Percentiles rank a stretch among this genome's conserved stretches.
Evolutionary conservation across 1,140 invertebrate genomes (phyloP).

Genomic region (Caenorhabditis inopinata): DNA sequence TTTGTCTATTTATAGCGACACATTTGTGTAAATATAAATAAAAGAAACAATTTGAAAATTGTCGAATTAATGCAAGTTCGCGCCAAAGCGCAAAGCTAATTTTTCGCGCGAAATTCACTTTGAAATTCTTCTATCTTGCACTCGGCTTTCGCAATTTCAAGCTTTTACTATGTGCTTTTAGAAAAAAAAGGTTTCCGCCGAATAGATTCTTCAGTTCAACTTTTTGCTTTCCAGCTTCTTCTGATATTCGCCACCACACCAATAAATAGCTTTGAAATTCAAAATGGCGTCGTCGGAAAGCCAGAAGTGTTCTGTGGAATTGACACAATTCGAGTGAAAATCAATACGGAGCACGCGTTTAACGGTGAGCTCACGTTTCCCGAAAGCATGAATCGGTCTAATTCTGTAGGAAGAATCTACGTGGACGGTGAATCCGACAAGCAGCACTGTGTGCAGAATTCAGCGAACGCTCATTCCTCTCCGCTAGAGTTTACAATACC

Average conservation of each 20-base stretch:
- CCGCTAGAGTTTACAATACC: conserved; percentile 52
- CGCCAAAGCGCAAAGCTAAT: no score
- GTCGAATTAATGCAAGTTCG: no score
- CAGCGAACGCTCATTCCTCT: conserved; percentile 29
- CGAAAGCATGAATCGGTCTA: background rate
- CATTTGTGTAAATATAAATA: no score
- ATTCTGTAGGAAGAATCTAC: conserved; percentile 52
- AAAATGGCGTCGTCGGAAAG: conserved; percentile 49
- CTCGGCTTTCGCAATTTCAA: no score
- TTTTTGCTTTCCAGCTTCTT: no score
- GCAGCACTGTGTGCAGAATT: conserved; percentile 55
- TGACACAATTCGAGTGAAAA: conserved; percentile 42
- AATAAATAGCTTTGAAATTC: conserved; percentile 34
- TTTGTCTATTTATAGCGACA: no score
- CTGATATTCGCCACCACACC: background rate
- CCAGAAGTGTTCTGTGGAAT: conserved; percentile 50
- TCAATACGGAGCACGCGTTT: conserved; percentile 57
- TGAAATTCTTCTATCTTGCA: no score
- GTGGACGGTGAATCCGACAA: conserved; percentile 63
- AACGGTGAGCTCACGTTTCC: conserved; percentile 2
- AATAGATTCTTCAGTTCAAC: no score
- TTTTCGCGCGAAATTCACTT: no score
- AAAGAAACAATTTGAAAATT: no score
- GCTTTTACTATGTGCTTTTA: no score
- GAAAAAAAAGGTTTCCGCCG: no score